phyloP scores from a whole-genome alignment of 2,797 vertebrate species.

The Aphelocoma californica region DNA sequence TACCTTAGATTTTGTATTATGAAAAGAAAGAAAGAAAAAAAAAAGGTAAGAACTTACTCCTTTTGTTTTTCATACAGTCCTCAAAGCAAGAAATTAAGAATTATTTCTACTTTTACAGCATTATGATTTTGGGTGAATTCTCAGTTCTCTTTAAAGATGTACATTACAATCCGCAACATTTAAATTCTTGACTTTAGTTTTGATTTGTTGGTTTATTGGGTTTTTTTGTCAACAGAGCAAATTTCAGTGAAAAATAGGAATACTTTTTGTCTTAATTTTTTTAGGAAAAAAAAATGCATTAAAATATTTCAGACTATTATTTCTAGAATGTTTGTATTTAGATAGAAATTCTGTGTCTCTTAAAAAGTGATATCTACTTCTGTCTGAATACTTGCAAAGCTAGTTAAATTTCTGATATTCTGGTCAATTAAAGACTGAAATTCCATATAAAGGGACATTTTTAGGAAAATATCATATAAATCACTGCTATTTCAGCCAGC shows the following conservation, averaged over 20 bases:
- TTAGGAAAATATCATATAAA: not conserved
- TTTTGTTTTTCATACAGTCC: not conserved
- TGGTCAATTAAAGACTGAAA: not conserved
- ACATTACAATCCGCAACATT: not conserved
- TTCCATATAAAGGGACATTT: not conserved
- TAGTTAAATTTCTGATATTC: not conserved
- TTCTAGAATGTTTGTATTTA: not conserved
- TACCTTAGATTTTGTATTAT: not conserved
- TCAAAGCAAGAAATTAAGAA: not conserved
- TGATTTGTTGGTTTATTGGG: not conserved
- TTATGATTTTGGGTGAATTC: not conserved
- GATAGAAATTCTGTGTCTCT: not conserved
- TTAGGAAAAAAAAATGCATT: not conserved
- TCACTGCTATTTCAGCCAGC: not conserved
- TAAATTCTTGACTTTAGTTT: not conserved
- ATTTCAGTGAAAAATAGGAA: not conserved
- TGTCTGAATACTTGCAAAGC: not conserved
- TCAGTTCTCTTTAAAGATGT: not conserved
- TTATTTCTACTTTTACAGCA: not conserved
- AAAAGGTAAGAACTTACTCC: not conserved
- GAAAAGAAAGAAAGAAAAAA: not conserved
- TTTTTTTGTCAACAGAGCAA: not conserved
- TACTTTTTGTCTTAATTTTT: not conserved
- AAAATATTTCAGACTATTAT: not conserved
- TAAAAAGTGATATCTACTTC: not conserved